These are phyloP conservation scores for Bombus soroeensis DNA, from an alignment of 1,140 invertebrate species.

Conservation along the genomic window DNA sequence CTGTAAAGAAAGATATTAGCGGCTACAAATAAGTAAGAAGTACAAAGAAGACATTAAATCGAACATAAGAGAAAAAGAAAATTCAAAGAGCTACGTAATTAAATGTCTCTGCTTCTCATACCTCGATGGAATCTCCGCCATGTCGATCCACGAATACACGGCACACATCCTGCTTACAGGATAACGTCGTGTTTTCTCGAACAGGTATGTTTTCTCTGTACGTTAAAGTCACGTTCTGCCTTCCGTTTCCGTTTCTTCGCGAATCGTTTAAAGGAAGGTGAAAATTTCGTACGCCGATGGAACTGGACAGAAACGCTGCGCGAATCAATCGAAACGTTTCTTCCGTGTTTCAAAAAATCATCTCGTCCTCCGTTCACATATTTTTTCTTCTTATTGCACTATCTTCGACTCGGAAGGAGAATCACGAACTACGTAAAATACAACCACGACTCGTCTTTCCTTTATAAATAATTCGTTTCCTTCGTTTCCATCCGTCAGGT, in stretches of 20 bases:
- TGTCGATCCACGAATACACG: not conserved
- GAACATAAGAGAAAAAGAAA: not conserved
- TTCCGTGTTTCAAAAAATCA: not conserved
- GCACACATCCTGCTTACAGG: slow-evolving; percentile 22
- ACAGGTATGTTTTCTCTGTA: not conserved
- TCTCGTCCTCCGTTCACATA: not conserved
- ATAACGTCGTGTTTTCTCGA: not conserved
- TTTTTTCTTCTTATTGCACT: not conserved
- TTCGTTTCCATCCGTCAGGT: not conserved
- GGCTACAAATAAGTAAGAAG: not conserved
- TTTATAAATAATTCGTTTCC: not conserved
- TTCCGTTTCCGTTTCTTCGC: not conserved
- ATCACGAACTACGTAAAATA: not conserved
- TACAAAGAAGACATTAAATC: not conserved
- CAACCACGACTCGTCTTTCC: not conserved
- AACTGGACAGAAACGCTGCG: not conserved
- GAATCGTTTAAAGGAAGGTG: not conserved
- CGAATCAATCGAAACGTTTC: no score
- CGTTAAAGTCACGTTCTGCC: slow-evolving; percentile 2
- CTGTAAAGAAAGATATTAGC: slow-evolving; percentile 1
- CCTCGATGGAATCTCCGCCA: slow-evolving; percentile 26
- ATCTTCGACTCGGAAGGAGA: not conserved
- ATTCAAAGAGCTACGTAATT: slow-evolving; percentile 21
- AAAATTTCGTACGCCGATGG: not conserved
- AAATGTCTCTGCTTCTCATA: slow-evolving; percentile 34